phyloP scores from a whole-genome alignment of 2,113 vertebrate genomes.

The Turdus rufiventris region DNA sequence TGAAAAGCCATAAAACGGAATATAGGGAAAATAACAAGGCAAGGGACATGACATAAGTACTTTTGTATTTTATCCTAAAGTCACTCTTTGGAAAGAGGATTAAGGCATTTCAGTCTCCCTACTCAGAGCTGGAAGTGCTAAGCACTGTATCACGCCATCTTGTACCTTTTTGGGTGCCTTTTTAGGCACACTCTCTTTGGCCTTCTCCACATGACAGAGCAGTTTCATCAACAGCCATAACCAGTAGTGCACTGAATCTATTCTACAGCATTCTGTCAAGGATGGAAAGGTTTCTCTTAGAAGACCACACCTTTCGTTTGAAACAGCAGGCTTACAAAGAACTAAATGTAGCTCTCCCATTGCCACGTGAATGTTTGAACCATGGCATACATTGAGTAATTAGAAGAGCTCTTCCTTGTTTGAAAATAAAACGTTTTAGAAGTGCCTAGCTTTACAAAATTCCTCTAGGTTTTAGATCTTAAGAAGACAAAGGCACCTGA shows the following conservation, averaged over 20 bases:
- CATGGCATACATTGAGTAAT: not conserved
- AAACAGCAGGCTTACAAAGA: not conserved
- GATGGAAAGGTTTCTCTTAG: not conserved
- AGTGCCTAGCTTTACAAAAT: not conserved
- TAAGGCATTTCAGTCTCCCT: not conserved
- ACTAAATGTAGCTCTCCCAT: not conserved
- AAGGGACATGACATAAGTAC: not conserved
- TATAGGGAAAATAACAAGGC: not conserved
- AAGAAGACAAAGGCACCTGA: not conserved
- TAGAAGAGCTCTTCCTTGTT: not conserved
- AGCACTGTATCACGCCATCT: not conserved
- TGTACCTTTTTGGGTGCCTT: not conserved
- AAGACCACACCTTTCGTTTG: not conserved
- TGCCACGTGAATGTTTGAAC: not conserved
- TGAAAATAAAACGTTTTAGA: not conserved
- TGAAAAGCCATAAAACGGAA: not conserved
- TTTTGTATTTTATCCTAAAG: not conserved
- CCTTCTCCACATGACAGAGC: not conserved
- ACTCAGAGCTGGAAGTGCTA: not conserved
- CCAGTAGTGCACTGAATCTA: not conserved
- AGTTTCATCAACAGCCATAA: rapidly evolving
- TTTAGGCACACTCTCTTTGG: not conserved
- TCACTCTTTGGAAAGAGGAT: not conserved
- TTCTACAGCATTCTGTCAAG: not conserved
- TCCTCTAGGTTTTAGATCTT: not conserved